phyloP scores from a whole-genome alignment of 2,888 invertebrate species.

The Aleiodes alternator region DNA sequence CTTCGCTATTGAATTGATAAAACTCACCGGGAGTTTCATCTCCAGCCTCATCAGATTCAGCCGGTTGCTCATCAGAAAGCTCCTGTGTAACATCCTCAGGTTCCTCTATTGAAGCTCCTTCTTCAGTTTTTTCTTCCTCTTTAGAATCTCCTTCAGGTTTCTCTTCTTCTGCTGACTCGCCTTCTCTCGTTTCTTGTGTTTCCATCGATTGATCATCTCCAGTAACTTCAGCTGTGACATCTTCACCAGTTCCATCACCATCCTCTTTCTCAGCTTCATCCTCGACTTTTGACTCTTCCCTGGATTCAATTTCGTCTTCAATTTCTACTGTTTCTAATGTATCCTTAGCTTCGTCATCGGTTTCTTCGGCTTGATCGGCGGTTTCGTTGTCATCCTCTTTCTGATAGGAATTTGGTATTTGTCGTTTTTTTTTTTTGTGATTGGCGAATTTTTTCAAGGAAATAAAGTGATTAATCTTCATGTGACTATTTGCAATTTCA shows the following conservation, averaged over 20 bases:
- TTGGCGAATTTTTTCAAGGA: conserved; percentile 2
- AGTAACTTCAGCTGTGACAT: conserved; percentile 52
- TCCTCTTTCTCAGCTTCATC: conserved; percentile 74
- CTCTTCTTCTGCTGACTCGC: conserved; percentile 54
- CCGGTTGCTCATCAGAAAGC: conserved; percentile 51
- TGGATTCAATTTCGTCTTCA: conserved; percentile 59
- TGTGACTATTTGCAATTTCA: not conserved
- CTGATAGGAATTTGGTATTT: conserved; percentile 41
- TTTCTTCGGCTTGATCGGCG: conserved; percentile 50
- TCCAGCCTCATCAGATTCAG: conserved; percentile 48
- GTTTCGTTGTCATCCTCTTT: conserved; percentile 45
- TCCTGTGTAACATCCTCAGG: conserved; percentile 53
- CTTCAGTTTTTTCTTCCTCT: conserved; percentile 52
- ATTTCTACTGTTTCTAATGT: conserved; percentile 72
- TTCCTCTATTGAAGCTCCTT: conserved; percentile 52
- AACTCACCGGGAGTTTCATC: conserved; percentile 47
- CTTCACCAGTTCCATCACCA: conserved; percentile 64
- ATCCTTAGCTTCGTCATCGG: conserved; percentile 66
- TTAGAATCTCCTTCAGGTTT: conserved; percentile 50
- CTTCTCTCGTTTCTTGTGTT: conserved; percentile 53
- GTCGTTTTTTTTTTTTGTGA: conserved; percentile 36
- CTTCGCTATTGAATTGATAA: not conserved
- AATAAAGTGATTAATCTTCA: conserved; percentile 8
- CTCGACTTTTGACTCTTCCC: conserved; percentile 52
- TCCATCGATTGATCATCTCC: conserved; percentile 53